A percentile compares a stretch with the other conserved stretches of the same genome.
Conservation (phyloP, 2,113 vertebrate genomes). For the Cettia cetti region DNA sequence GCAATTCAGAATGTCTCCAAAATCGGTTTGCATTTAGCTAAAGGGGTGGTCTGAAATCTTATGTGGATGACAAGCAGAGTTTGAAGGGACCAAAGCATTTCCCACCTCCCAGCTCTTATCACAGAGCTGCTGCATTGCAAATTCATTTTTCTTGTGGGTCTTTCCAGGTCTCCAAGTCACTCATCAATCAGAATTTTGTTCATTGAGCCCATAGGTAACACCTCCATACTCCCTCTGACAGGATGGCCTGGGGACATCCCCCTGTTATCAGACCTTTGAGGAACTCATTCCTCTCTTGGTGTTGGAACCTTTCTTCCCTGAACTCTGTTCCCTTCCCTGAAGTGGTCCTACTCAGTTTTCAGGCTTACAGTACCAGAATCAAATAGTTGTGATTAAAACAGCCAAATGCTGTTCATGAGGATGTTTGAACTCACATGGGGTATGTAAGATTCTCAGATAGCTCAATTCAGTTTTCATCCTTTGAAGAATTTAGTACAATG, state of each 20-base stretch:
- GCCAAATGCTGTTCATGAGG: background rate
- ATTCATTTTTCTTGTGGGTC: background rate
- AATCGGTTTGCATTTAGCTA: background rate
- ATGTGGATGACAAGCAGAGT: fast-evolving
- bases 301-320: background rate
- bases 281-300: fast-evolving
- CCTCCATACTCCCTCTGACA: background rate
- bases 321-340: background rate
- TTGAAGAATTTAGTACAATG: background rate
- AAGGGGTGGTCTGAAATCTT: background rate
- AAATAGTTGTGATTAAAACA: background rate
- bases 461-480: background rate
- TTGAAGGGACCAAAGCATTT: background rate
- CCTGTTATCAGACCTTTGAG: background rate
- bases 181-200: background rate
- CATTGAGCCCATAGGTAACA: fast-evolving
- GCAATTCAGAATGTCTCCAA: background rate
- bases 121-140: background rate
- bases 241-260: background rate
- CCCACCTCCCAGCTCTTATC: background rate
- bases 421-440: background rate
- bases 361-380: background rate
- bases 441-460: background rate
- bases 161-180: background rate
- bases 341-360: background rate